Base-by-base conservation (phyloP, 2,797 vertebrate genomes). In the Rhynchotus rufescens region DNA sequence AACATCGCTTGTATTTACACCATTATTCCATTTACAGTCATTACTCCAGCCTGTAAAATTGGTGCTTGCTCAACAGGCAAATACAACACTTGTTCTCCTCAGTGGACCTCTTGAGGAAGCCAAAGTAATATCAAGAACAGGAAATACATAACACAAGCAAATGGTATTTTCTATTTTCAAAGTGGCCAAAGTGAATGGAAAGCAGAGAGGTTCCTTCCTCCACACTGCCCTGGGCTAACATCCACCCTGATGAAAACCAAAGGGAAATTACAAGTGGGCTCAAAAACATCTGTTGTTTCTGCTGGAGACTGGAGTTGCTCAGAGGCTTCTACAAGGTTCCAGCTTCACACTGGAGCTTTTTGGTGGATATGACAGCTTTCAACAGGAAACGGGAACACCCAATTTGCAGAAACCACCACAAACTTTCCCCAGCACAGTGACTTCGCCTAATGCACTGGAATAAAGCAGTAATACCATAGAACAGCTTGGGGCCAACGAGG, bases 201-300 rank as follows among this genome's bases (percentile, higher is more conserved):
- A 66, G 44, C 64, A 73, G 47, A 92, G 57, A 60, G 19, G 26
- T 57, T 96, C 66, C 86, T 88, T 95, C 60, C 47, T 84, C 80
- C 40, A 44, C 8, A 2, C 40, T 87, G 64, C 59, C 62, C 42
- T 84, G 69, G 90, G 32, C n/a, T 90, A 76, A 83, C 56, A 60
- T 66, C 89, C 64, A 49, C 60, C 47, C 52, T 32, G 12, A 74
- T 34, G 61, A 66, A 79, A 57, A 80, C 32, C 2, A 12, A 86
- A 90, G 73, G 66, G 26, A 93, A 92, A 73, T 90, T 45, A 75
- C 49, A 92, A 78, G 59, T 80, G 90, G 75, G 61, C 86, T 92
- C 72, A 36, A 59, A 89, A 84, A 75, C 59, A 59, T 16, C 47
- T 84, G 61, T 26, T 86, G 45, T 67, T 93, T 56, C 69, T 85